Evolutionary conservation across 2,797 vertebrate genomes (phyloP).

Genomic region (Chaunax sp.): DNA sequence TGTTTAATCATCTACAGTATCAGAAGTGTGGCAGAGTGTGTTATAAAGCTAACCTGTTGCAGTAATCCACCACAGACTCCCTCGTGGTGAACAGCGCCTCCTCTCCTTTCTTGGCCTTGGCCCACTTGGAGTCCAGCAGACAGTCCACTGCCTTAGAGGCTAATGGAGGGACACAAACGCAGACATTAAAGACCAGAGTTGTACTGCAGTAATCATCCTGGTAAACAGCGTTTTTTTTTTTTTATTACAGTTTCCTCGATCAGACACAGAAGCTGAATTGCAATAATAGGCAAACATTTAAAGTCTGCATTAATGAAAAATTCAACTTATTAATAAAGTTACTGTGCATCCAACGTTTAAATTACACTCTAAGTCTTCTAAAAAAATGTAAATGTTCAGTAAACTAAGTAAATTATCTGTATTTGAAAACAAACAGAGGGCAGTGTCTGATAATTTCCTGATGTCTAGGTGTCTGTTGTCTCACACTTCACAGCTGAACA

Average conservation of each 20-base stretch:
- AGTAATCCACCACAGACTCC: conserved; percentile 96
- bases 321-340: too few relatives aligned
- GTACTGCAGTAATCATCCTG: neutral
- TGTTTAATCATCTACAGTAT: neutral
- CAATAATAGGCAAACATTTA: too few relatives aligned
- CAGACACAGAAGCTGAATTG: too few relatives aligned
- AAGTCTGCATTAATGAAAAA: too few relatives aligned
- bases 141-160: conserved; percentile 98
- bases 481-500: conserved; percentile 12
- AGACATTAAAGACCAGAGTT: neutral
- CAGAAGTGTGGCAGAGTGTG: neutral
- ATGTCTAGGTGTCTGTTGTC: neutral
- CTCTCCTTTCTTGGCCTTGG: conserved; percentile 96
- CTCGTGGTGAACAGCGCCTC: conserved; percentile 95
- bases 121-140: conserved; percentile 98
- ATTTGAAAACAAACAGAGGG: conserved; percentile 12
- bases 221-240: neutral
- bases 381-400: too few relatives aligned
- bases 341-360: too few relatives aligned
- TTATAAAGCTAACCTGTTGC: conserved; percentile 88
- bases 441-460: neutral
- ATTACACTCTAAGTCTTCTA: too few relatives aligned
- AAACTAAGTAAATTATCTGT: too few relatives aligned
- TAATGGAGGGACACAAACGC: conserved; percentile 61
- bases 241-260: too few relatives aligned